phyloP scores from a whole-genome alignment of 1,140 invertebrate species.

The Holotrichia oblita region DNA sequence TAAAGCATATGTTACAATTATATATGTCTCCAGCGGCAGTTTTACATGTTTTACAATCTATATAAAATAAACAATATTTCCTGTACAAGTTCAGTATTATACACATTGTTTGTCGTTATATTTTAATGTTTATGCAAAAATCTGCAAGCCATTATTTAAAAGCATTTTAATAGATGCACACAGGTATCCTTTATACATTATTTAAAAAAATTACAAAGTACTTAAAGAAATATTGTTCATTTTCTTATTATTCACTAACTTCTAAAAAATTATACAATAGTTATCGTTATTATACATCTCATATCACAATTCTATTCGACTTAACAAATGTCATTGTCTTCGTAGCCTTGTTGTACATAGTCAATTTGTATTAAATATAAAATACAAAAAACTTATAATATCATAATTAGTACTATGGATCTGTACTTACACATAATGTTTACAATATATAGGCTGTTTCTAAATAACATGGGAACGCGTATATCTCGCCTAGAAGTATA shows the following conservation, averaged over 20 bases:
- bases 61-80: constrained; percentile 36
- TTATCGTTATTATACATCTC: constrained; percentile 4
- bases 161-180: not conserved
- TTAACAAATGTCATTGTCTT: constrained; percentile 11
- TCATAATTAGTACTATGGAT: no score
- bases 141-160: not conserved
- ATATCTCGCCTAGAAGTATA: no score
- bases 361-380: not conserved
- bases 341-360: not conserved
- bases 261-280: constrained; percentile 17
- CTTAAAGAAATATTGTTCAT: constrained; percentile 20
- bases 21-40: constrained; percentile 14
- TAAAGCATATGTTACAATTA: constrained; percentile 33
- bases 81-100: not conserved
- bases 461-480: no score
- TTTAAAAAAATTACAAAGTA: not conserved
- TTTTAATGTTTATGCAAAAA: not conserved
- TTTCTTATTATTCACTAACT: not conserved
- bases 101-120: not conserved
- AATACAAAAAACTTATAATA: constrained; percentile 23
- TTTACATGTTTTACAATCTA: not conserved
- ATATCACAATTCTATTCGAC: constrained; percentile 34
- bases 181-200: not conserved
- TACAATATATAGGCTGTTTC: no score
- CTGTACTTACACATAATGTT: no score